Evolutionary conservation across 2,888 invertebrate genomes (phyloP).

Genomic region (Panzeria rudis): DNA sequence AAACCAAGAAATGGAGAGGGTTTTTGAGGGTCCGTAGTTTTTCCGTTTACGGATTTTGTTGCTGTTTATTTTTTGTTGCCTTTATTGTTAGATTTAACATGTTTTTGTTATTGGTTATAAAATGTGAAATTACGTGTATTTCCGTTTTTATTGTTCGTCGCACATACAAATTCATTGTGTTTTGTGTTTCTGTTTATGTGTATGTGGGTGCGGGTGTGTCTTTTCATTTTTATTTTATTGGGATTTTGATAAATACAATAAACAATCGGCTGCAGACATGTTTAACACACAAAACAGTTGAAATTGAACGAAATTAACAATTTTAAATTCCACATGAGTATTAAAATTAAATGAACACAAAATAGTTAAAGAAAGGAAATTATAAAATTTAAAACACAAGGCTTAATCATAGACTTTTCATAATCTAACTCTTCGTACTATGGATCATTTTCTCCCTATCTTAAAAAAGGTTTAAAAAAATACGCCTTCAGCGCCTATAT

Average conservation of each 20-base stretch:
- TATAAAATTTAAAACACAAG: not conserved
- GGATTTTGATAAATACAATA: constrained; percentile 51
- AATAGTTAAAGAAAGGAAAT: not conserved
- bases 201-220: not conserved
- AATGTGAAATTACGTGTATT: constrained; percentile 69
- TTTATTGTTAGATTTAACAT: constrained; percentile 67
- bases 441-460: no score
- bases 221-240: constrained; percentile 9
- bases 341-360: constrained; percentile 2
- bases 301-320: constrained; percentile 11
- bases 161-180: constrained; percentile 8
- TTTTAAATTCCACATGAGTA: not conserved
- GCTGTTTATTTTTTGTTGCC: constrained; percentile 21
- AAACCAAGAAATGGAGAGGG: not conserved
- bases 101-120: constrained; percentile 66
- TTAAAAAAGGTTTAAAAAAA: no score
- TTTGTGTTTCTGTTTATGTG: not conserved
- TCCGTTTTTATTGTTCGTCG: constrained; percentile 67
- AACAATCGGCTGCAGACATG: constrained; percentile 44
- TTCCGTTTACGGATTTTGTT: constrained; percentile 35
- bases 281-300: constrained; percentile 33
- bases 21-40: not conserved
- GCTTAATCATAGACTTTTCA: no score
- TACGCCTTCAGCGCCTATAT: no score
- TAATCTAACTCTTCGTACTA: no score